Evolutionary conservation across 2,888 invertebrate genomes (phyloP).

Genomic region (Malthinus seriepunctatus): DNA sequence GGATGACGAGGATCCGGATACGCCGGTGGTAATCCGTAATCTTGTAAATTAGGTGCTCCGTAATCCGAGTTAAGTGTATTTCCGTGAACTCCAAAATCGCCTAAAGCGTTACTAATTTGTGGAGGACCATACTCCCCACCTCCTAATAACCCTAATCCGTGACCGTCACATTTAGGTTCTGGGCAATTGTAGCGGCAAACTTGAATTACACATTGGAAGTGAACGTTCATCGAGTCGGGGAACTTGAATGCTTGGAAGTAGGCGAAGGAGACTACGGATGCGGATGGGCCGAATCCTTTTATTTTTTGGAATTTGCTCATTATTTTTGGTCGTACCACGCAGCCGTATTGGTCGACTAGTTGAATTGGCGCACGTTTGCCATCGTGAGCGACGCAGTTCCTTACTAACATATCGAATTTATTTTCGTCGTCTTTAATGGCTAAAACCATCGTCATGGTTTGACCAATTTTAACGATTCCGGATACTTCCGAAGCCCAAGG

Average conservation of each 20-base stretch:
- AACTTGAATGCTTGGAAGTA: slow-evolving; percentile 97
- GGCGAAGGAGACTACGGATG: slow-evolving; percentile 91
- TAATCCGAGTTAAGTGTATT: slow-evolving; percentile 63
- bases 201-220: slow-evolving; percentile 96
- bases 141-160: slow-evolving; percentile 58
- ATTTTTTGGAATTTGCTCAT: slow-evolving; percentile 96
- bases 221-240: slow-evolving; percentile 96
- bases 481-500: slow-evolving; percentile 98
- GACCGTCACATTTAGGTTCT: slow-evolving; percentile 82
- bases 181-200: slow-evolving; percentile 93
- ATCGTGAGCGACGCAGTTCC: slow-evolving; percentile 94
- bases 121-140: slow-evolving; percentile 70
- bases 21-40: slow-evolving; percentile 77
- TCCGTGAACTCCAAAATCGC: slow-evolving; percentile 53
- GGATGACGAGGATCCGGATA: slow-evolving; percentile 89
- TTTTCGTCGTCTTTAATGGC: slow-evolving; percentile 96
- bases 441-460: slow-evolving; percentile 96
- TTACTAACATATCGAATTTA: slow-evolving; percentile 93
- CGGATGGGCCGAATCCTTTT: slow-evolving; percentile 93
- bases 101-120: slow-evolving; percentile 45
- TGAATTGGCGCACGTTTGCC: slow-evolving; percentile 93
- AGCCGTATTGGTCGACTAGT: slow-evolving; percentile 90
- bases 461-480: slow-evolving; percentile 93
- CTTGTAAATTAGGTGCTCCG: slow-evolving; percentile 69
- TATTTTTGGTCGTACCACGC: slow-evolving; percentile 90